These are phyloP conservation scores for Neoaliturus tenellus DNA, from an alignment of 2,888 invertebrate genomes.

Conservation along the genomic window DNA sequence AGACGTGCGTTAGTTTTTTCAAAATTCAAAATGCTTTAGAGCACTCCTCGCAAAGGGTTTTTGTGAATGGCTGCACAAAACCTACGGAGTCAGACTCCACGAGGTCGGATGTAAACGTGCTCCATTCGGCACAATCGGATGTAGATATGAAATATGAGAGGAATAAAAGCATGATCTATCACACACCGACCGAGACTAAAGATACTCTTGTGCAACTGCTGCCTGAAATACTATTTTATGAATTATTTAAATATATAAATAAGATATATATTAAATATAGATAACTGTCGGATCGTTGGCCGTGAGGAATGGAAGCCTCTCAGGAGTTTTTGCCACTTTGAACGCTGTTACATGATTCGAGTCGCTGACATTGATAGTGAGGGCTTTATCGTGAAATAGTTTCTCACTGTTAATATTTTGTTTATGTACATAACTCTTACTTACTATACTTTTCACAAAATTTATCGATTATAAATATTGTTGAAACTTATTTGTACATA, in stretches of 20 bases:
- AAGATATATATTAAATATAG: slow-evolving; percentile 17
- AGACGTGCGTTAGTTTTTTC: slow-evolving; percentile 32
- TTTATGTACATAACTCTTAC: not conserved
- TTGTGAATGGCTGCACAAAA: slow-evolving; percentile 81
- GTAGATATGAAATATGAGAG: slow-evolving; percentile 35
- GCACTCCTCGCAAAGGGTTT: slow-evolving; percentile 73
- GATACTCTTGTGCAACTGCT: slow-evolving; percentile 60
- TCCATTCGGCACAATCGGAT: slow-evolving; percentile 12
- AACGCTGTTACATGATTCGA: slow-evolving; percentile 50
- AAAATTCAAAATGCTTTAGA: slow-evolving; percentile 9
- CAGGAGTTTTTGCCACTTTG: slow-evolving; percentile 52
- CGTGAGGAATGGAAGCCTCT: slow-evolving; percentile 57
- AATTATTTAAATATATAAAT: slow-evolving; percentile 53
- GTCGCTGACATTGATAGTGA: slow-evolving; percentile 29
- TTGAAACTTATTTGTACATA: not conserved
- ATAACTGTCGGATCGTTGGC: slow-evolving; percentile 48
- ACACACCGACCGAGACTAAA: slow-evolving; percentile 50
- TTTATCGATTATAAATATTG: not conserved
- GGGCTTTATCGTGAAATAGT: not conserved
- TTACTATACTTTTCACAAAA: not conserved
- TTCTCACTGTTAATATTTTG: not conserved
- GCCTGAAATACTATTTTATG: slow-evolving; percentile 58
- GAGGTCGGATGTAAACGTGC: slow-evolving; percentile 63
- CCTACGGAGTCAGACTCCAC: slow-evolving; percentile 70
- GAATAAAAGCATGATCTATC: slow-evolving; percentile 54